Evolutionary conservation across 2,797 vertebrate genomes (phyloP).

Genomic region (Sebastiscus albofasciatus): DNA sequence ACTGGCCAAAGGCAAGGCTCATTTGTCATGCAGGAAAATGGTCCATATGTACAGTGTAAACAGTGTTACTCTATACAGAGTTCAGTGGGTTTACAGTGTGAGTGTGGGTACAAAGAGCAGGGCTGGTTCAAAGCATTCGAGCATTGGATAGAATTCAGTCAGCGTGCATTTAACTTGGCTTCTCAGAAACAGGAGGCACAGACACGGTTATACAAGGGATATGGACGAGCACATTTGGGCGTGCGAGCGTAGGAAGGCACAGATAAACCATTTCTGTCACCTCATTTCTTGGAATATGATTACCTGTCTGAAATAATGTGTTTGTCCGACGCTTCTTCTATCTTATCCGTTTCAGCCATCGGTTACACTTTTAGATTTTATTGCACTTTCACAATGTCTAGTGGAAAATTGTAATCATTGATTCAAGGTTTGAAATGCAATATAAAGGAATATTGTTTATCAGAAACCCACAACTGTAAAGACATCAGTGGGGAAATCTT

Average conservation of each 20-base stretch:
- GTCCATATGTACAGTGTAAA: slow-evolving; percentile 2
- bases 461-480: background rate
- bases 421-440: slow-evolving; percentile 2
- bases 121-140: slow-evolving; percentile 37
- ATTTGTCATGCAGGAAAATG: slow-evolving; percentile 42
- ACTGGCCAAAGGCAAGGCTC: slow-evolving; percentile 7
- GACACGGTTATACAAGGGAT: slow-evolving; percentile 22
- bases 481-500: background rate
- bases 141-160: slow-evolving; percentile 47
- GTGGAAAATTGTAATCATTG: slow-evolving; percentile 26
- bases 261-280: slow-evolving; percentile 67
- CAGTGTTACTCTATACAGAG: slow-evolving; percentile 8
- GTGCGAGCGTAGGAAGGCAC: slow-evolving; percentile 17
- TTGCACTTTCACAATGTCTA: background rate
- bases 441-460: slow-evolving; percentile 6
- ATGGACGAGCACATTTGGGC: slow-evolving; percentile 22
- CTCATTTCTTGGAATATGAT: slow-evolving; percentile 57
- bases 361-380: slow-evolving; percentile 7
- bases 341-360: slow-evolving; percentile 4
- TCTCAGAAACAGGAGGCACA: slow-evolving; percentile 25
- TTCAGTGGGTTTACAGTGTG: slow-evolving; percentile 39
- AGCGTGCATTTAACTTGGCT: slow-evolving; percentile 46
- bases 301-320: slow-evolving; percentile 48
- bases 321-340: background rate
- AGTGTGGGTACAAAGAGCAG: slow-evolving; percentile 4